Percentiles rank a stretch among this genome's conserved stretches.
These are phyloP conservation scores for Drosophila colorata DNA, from an alignment of 2,888 invertebrate species.

Conservation along the genomic window DNA sequence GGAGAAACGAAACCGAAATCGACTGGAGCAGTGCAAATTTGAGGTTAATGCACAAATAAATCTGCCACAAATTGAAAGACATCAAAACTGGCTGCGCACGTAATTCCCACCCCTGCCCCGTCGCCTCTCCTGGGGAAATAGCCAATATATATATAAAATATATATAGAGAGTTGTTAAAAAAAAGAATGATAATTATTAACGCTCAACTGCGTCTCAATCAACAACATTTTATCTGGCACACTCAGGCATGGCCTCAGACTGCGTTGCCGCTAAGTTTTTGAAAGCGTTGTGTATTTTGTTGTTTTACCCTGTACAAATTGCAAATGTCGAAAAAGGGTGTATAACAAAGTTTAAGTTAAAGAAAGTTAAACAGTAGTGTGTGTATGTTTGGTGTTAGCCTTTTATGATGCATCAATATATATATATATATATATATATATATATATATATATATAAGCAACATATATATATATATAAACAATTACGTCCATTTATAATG, in stretches of 20 bases:
- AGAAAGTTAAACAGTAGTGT: neutral
- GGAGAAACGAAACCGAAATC: slow-evolving; percentile 43
- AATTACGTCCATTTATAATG: no score
- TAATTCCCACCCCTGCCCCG: slow-evolving; percentile 16
- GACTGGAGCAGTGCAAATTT: slow-evolving; percentile 70
- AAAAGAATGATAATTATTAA: slow-evolving; percentile 72
- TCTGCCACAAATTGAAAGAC: slow-evolving; percentile 75
- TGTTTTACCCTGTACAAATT: slow-evolving; percentile 12
- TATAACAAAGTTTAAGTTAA: neutral
- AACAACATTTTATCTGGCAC: slow-evolving; percentile 75
- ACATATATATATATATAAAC: no score
- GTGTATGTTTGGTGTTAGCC: no score
- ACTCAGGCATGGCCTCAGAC: slow-evolving; percentile 41
- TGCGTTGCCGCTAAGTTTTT: neutral
- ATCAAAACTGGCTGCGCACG: slow-evolving; percentile 66
- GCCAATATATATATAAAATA: slow-evolving; percentile 7
- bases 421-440: no score
- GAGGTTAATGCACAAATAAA: slow-evolving; percentile 77
- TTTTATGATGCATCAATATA: no score
- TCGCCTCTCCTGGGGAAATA: neutral
- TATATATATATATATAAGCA: no score
- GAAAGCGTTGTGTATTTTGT: slow-evolving; percentile 10
- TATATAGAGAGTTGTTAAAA: slow-evolving; percentile 29
- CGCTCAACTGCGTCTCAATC: slow-evolving; percentile 77
- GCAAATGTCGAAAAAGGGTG: neutral